Conservation (phyloP, 2,797 vertebrate genomes). For the Acrocephalus scirpaceus region DNA sequence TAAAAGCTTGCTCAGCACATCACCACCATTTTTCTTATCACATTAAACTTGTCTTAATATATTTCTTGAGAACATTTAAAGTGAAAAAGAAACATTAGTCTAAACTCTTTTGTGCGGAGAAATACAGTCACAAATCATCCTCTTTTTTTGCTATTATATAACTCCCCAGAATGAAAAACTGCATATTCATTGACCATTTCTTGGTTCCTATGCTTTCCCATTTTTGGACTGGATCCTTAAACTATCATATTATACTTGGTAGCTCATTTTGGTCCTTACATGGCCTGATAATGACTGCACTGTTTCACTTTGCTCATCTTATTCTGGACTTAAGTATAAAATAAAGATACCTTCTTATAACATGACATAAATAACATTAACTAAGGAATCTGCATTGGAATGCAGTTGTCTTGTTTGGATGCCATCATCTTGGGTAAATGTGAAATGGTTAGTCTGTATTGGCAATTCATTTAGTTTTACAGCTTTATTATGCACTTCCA, state of each 20-base stretch:
- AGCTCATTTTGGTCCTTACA: neutral
- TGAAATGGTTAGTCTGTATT: neutral
- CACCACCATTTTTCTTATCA: neutral
- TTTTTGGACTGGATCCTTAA: neutral
- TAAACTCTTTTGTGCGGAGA: neutral
- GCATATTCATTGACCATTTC: neutral
- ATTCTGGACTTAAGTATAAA: neutral
- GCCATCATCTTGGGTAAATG: neutral
- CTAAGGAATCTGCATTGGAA: neutral
- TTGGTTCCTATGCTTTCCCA: neutral
- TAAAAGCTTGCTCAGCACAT: constrained; percentile 17
- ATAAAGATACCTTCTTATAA: neutral
- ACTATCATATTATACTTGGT: neutral
- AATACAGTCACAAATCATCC: neutral
- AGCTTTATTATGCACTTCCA: neutral
- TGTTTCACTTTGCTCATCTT: neutral
- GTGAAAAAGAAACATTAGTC: neutral
- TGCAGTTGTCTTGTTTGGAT: neutral
- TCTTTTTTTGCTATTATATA: neutral
- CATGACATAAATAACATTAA: neutral
- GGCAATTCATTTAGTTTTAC: constrained; percentile 16
- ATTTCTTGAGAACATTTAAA: neutral
- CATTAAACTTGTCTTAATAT: neutral
- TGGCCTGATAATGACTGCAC: neutral
- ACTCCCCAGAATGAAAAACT: neutral